A percentile compares a stretch with the other conserved stretches of the same genome.
Conservation (phyloP, 2,888 invertebrate genomes). For the Eilema griseolum region DNA sequence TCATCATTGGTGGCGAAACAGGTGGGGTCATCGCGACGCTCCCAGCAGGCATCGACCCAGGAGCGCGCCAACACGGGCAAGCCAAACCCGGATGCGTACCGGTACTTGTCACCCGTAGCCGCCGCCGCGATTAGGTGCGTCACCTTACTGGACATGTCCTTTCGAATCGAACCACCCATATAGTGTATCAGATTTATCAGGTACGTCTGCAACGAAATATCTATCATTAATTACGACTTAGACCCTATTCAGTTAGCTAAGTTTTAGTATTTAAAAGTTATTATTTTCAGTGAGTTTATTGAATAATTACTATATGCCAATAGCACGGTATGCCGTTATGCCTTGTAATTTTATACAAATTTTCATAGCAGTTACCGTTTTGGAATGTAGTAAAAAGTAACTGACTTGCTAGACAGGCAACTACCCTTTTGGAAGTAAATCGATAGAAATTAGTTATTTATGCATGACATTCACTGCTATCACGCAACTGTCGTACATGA, state of each 20-base stretch:
- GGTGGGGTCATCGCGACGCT: slow-evolving; percentile 89
- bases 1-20: slow-evolving; percentile 91
- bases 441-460: slow-evolving; percentile 1
- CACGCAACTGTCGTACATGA: slow-evolving; percentile 1
- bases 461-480: neutral
- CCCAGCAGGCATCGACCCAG: slow-evolving; percentile 97
- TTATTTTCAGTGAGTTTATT: neutral
- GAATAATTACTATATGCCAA: neutral
- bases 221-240: neutral
- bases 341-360: neutral
- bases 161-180: slow-evolving; percentile 98
- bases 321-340: neutral
- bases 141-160: slow-evolving; percentile 95
- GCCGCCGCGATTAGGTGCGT: slow-evolving; percentile 97
- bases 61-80: slow-evolving; percentile 95
- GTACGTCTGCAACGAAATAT: slow-evolving; percentile 88
- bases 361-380: neutral
- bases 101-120: slow-evolving; percentile 97
- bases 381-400: neutral
- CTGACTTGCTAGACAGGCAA: neutral
- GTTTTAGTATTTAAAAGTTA: neutral
- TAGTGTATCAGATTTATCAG: slow-evolving; percentile 96
- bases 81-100: slow-evolving; percentile 96
- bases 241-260: neutral
- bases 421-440: neutral